Conservation (phyloP, 2,113 vertebrate genomes). For the Phylloscopus trochilus region DNA sequence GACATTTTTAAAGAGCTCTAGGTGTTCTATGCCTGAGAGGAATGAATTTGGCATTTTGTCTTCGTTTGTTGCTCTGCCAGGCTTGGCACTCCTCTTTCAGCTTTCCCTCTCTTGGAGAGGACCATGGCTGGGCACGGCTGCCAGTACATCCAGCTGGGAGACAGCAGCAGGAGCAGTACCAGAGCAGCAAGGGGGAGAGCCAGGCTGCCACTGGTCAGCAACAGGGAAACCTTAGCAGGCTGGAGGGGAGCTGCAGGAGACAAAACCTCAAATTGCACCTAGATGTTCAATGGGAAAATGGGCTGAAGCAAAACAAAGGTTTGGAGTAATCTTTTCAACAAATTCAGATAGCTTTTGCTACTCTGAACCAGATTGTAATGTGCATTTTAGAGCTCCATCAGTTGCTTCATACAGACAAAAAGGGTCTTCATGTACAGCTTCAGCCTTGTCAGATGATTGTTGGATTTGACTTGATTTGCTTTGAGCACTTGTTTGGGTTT, state of each 20-base stretch:
- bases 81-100: not conserved
- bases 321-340: not conserved
- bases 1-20: accelerated
- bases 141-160: not conserved
- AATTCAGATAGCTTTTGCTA: not conserved
- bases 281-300: not conserved
- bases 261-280: not conserved
- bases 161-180: not conserved
- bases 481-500: not conserved
- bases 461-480: not conserved
- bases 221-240: not conserved
- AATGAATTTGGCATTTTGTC: not conserved
- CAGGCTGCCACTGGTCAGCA: not conserved
- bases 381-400: not conserved
- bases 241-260: not conserved
- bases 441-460: not conserved
- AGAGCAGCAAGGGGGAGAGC: not conserved
- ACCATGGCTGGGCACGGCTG: accelerated
- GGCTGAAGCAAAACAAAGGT: not conserved
- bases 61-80: not conserved
- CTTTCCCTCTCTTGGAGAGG: not conserved
- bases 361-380: not conserved
- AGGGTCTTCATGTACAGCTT: not conserved
- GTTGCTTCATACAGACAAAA: not conserved
- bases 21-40: not conserved